Evolutionary conservation across 2,113 vertebrate species (phyloP).

Genomic region (Saccopteryx leptura): DNA sequence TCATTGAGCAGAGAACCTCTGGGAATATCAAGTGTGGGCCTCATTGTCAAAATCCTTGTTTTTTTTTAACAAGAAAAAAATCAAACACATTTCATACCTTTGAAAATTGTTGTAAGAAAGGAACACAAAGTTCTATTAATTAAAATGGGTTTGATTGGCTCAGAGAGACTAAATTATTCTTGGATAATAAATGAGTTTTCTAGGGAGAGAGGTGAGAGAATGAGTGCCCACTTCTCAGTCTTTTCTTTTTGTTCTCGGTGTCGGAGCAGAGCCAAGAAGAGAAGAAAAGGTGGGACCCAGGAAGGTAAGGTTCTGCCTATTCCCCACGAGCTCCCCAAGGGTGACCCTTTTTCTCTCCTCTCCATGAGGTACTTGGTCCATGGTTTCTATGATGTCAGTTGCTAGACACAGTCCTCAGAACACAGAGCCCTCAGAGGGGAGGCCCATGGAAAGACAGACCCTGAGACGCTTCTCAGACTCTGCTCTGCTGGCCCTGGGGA

Average conservation of each 20-base stretch:
- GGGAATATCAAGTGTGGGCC: background rate
- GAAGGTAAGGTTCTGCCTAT: constrained; percentile 18
- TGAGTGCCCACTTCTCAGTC: background rate
- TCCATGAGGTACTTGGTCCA: background rate
- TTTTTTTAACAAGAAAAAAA: background rate
- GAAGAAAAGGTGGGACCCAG: background rate
- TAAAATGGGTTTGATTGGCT: background rate
- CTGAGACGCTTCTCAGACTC: background rate
- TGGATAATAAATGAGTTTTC: background rate
- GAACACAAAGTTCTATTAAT: background rate
- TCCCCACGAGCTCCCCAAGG: background rate
- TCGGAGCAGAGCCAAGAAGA: background rate
- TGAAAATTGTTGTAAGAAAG: background rate
- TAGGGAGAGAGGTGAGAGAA: background rate
- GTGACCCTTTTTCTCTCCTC: background rate
- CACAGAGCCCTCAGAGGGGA: background rate
- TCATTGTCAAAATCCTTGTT: background rate
- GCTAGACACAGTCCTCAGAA: background rate
- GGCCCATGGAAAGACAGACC: background rate
- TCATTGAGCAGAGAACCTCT: background rate
- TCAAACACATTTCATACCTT: background rate
- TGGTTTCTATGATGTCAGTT: background rate
- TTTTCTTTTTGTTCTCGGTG: background rate
- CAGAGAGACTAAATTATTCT: background rate
- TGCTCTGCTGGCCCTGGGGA: background rate